phyloP scores from a whole-genome alignment of 2,888 invertebrate genomes.

The Dioctria rufipes region DNA sequence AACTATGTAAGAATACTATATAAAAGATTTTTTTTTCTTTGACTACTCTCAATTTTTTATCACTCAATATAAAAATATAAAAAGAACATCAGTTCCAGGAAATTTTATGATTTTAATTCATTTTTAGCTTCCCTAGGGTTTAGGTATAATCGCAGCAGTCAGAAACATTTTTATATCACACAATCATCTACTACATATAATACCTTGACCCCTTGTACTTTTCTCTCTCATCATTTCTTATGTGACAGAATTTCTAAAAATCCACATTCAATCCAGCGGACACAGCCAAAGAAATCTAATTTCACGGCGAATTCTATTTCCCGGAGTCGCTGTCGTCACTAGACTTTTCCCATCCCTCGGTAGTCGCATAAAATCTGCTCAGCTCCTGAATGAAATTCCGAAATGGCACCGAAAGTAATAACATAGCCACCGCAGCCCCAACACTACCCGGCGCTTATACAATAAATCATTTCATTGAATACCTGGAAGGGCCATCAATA shows the following conservation, averaged over 20 bases:
- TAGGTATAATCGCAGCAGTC: no score
- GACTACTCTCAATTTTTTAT: no score
- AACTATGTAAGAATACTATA: no score
- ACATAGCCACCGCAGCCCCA: conserved; percentile 12
- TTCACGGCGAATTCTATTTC: conserved; percentile 43
- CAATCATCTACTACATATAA: background rate
- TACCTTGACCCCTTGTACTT: background rate
- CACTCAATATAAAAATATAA: no score
- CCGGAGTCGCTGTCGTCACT: conserved; percentile 2
- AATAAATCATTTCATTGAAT: conserved; percentile 49
- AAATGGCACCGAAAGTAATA: conserved; percentile 43
- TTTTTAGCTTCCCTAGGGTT: no score
- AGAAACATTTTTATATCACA: no score
- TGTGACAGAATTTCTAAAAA: conserved; percentile 14
- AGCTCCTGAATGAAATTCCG: conserved; percentile 17
- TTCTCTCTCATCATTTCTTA: background rate
- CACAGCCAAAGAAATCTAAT: conserved; percentile 33
- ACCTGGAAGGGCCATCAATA: conserved; percentile 48
- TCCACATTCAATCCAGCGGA: background rate
- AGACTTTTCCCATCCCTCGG: conserved; percentile 3
- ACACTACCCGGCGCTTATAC: conserved; percentile 3
- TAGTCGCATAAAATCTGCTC: conserved; percentile 11
- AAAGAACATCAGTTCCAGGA: no score
- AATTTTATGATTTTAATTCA: no score
- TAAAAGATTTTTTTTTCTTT: no score